Conservation (phyloP, 2,797 vertebrate genomes). For the Helostoma temminkii region DNA sequence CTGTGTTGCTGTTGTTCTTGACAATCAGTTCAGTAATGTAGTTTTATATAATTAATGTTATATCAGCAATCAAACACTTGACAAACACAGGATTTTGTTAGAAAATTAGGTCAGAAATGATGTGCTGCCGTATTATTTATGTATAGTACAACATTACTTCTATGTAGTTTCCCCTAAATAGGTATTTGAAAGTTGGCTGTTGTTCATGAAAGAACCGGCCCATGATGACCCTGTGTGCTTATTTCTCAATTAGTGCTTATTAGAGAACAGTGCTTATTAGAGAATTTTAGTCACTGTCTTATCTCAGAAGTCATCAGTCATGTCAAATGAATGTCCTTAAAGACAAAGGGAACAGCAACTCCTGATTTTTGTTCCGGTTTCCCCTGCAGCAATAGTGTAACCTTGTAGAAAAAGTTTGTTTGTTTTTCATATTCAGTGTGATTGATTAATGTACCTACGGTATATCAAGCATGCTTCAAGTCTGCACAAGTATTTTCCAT, state of each 20-base stretch:
- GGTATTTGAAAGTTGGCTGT: not conserved
- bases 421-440: constrained; percentile 4
- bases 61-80: too few relatives aligned
- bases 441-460: constrained; percentile 23
- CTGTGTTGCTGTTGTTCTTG: too few relatives aligned
- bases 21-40: too few relatives aligned
- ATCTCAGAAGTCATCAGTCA: not conserved
- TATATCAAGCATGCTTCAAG: constrained; percentile 9
- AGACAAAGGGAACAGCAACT: not conserved
- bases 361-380: not conserved
- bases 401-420: constrained; percentile 10
- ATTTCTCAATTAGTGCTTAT: not conserved
- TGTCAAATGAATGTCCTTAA: constrained; percentile 6
- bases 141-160: too few relatives aligned
- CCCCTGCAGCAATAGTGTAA: not conserved
- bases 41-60: too few relatives aligned
- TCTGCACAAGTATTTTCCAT: constrained; percentile 24
- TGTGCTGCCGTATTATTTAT: constrained; percentile 10
- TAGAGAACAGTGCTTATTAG: not conserved
- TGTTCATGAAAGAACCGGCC: not conserved
- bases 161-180: not conserved
- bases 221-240: not conserved
- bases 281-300: not conserved
- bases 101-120: not conserved
- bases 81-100: too few relatives aligned